phyloP scores from a whole-genome alignment of 2,888 invertebrate species.

The Laspeyria flexula region DNA sequence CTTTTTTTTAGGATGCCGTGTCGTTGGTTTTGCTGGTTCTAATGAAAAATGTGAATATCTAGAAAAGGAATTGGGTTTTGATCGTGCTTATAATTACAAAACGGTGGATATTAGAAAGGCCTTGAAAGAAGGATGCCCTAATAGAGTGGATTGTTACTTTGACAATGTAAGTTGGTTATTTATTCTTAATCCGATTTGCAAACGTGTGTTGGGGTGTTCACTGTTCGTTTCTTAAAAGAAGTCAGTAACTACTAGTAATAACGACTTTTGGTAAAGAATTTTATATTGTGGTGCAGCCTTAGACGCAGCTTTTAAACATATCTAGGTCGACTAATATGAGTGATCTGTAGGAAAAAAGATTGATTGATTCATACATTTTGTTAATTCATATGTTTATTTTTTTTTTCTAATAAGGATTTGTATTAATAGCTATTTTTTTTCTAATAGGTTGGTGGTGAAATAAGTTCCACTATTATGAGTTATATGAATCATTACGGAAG shows the following conservation, averaged over 20 bases:
- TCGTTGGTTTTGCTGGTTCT: constrained; percentile 88
- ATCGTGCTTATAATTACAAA: constrained; percentile 91
- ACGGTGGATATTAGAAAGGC: constrained; percentile 84
- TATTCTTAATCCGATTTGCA: no score
- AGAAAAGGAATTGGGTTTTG: constrained; percentile 88
- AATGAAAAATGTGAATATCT: constrained; percentile 91
- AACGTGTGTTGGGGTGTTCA: no score
- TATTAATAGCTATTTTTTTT: neutral
- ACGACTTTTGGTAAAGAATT: no score
- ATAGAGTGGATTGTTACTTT: constrained; percentile 91
- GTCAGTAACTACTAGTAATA: no score
- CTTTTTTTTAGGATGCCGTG: constrained; percentile 66
- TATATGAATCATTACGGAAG: constrained; percentile 89
- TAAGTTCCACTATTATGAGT: constrained; percentile 87
- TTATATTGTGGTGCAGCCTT: no score
- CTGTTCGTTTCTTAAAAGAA: no score
- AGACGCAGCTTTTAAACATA: no score
- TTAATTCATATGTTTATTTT: no score
- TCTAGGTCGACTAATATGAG: no score
- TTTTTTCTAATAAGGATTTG: no score
- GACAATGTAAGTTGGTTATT: constrained; percentile 91
- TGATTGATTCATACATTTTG: no score
- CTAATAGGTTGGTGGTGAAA: constrained; percentile 89
- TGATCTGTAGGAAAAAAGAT: no score
- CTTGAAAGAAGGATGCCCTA: constrained; percentile 88